Conservation (phyloP, 2,113 vertebrate species). For the Craseonycteris thonglongyai region DNA sequence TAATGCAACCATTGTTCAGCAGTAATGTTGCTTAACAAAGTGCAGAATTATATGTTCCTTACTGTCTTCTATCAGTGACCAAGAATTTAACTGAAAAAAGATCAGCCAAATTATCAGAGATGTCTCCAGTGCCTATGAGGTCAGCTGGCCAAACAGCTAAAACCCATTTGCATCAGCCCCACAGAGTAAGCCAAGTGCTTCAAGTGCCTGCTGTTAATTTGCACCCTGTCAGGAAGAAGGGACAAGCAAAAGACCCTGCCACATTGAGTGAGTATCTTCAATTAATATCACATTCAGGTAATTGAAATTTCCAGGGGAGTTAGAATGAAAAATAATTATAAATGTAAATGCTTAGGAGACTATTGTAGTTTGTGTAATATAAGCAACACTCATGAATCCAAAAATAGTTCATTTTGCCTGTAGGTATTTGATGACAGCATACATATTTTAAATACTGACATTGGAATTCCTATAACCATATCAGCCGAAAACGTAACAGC, state of each 20-base stretch:
- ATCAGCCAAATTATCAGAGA: constrained; percentile 87
- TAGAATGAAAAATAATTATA: neutral
- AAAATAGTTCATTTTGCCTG: constrained; percentile 10
- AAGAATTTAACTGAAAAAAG: constrained; percentile 93
- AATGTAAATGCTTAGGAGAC: neutral
- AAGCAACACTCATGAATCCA: neutral
- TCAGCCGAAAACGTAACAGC: neutral
- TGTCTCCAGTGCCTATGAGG: constrained; percentile 91
- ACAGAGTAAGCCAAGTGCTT: constrained; percentile 93
- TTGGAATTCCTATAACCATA: neutral
- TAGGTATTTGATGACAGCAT: neutral
- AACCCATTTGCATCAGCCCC: constrained; percentile 84
- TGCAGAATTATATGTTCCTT: neutral
- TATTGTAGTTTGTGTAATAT: neutral
- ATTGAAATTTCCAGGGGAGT: neutral
- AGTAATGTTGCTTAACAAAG: constrained; percentile 11
- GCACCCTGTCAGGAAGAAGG: constrained; percentile 91
- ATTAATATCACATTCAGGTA: neutral
- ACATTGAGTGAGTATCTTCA: constrained; percentile 82
- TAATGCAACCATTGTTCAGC: neutral
- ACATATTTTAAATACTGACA: neutral
- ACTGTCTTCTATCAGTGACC: constrained; percentile 81
- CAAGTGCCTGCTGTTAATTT: constrained; percentile 93
- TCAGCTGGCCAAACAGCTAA: constrained; percentile 84
- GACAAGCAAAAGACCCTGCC: constrained; percentile 85